Percentiles rank a stretch among this genome's conserved stretches.
phyloP scores from a whole-genome alignment of 2,113 vertebrate species.

The Campylomormyrus tamandua region DNA sequence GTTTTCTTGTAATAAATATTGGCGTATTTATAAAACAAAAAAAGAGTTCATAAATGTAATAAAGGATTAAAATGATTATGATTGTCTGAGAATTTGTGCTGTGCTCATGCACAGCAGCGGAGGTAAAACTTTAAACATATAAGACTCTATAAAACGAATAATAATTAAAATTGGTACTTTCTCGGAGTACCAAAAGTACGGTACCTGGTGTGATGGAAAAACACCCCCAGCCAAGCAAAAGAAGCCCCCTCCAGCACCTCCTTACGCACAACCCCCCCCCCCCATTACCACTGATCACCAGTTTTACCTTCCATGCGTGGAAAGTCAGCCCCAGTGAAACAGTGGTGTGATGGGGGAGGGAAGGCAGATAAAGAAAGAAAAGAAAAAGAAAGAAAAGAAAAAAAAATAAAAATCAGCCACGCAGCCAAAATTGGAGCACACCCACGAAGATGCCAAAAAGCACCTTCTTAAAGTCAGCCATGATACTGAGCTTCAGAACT shows the following conservation, averaged over 20 bases:
- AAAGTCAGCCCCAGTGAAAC: conserved; percentile 15
- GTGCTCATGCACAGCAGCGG: too few species aligned
- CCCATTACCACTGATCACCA: neutral
- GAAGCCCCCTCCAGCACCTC: conserved; percentile 26
- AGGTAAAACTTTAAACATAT: too few species aligned
- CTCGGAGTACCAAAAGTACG: too few species aligned
- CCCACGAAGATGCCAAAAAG: neutral
- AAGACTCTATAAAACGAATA: too few species aligned
- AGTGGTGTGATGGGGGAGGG: neutral
- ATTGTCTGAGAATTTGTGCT: too few species aligned
- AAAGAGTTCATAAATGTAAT: too few species aligned
- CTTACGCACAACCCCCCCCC: conserved; percentile 27
- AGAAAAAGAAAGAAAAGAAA: neutral
- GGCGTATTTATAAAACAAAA: too few species aligned
- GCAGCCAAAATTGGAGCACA: neutral
- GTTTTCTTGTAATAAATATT: too few species aligned
- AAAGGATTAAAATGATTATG: too few species aligned
- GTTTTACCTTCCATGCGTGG: neutral
- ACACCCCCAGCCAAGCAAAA: neutral
- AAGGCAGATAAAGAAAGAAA: neutral
- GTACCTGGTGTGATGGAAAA: too few species aligned
- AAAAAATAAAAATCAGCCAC: neutral
- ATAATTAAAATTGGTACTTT: too few species aligned
- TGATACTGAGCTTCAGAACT: neutral
- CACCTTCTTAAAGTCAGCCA: conserved; percentile 14